Conservation (phyloP, 2,797 vertebrate genomes). For the Melanotaenia boesemani region DNA sequence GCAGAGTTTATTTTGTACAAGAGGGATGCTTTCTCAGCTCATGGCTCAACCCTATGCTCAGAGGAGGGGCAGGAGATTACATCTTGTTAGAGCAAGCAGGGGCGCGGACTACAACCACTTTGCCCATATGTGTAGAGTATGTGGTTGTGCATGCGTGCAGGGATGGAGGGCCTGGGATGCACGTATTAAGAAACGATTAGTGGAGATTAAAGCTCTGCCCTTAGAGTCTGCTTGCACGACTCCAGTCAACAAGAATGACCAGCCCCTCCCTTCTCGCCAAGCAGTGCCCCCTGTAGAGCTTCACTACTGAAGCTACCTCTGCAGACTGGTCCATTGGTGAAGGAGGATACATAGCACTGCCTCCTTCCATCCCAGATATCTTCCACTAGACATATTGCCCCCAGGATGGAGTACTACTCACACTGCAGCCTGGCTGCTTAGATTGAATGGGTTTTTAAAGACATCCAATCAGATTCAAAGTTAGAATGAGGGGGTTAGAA, state of each 20-base stretch:
- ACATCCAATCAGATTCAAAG: slow-evolving; percentile 64
- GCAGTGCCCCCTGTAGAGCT: slow-evolving; percentile 63
- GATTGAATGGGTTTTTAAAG: slow-evolving; percentile 53
- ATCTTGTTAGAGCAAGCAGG: slow-evolving; percentile 54
- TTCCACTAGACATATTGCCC: slow-evolving; percentile 52
- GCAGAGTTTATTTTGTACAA: slow-evolving; percentile 27
- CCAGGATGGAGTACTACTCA: slow-evolving; percentile 21
- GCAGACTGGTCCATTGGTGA: slow-evolving; percentile 38
- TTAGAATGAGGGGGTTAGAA: slow-evolving; percentile 31
- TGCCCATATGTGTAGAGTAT: slow-evolving; percentile 50
- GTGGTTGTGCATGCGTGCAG: slow-evolving; percentile 39
- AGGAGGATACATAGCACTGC: slow-evolving; percentile 72
- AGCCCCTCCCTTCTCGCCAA: slow-evolving; percentile 43
- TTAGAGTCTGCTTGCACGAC: slow-evolving; percentile 75
- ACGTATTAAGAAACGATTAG: slow-evolving; percentile 87
- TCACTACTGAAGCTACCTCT: slow-evolving; percentile 43
- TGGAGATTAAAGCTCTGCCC: slow-evolving; percentile 86
- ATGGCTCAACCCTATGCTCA: slow-evolving; percentile 32
- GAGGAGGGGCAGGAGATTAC: slow-evolving; percentile 66
- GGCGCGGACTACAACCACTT: slow-evolving; percentile 43
- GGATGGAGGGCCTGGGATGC: slow-evolving; percentile 69
- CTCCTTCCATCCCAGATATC: slow-evolving; percentile 46
- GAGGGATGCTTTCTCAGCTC: slow-evolving; percentile 41
- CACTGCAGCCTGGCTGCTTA: slow-evolving; percentile 25
- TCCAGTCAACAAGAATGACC: slow-evolving; percentile 75